A percentile compares a stretch with the other conserved stretches of the same genome.
Conservation (phyloP, 2,888 invertebrate species). For the Nomada fabriciana region DNA sequence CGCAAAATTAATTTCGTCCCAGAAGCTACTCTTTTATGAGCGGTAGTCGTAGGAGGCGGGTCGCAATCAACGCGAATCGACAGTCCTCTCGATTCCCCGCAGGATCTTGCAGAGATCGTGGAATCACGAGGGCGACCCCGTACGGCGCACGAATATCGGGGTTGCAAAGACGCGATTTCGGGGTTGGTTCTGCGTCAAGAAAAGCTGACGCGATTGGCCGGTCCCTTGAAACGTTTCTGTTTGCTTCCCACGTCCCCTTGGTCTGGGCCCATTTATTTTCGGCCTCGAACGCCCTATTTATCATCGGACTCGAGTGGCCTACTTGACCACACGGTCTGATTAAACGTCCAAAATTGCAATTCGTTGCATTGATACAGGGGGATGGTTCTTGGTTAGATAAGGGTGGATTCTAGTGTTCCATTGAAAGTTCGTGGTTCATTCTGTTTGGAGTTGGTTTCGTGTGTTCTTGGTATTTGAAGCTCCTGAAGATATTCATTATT, state of each 20-base stretch:
- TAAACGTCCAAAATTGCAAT: background rate
- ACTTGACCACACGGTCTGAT: constrained; percentile 8
- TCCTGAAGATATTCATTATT: no score
- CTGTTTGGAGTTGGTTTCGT: no score
- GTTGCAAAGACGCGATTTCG: constrained; percentile 48
- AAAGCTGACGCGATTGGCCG: constrained; percentile 3
- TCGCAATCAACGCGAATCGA: constrained; percentile 19
- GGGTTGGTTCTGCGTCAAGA: constrained; percentile 15
- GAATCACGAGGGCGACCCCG: constrained; percentile 8
- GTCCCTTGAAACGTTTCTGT: background rate
- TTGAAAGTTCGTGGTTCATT: background rate
- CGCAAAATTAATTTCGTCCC: constrained; percentile 22
- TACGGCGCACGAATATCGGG: constrained; percentile 43
- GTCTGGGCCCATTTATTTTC: constrained; percentile 28
- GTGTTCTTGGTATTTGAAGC: no score
- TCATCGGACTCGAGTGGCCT: constrained; percentile 15
- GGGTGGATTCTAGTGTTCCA: background rate
- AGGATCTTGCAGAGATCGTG: constrained; percentile 11
- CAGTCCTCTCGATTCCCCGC: constrained; percentile 18
- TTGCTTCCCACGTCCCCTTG: constrained; percentile 4
- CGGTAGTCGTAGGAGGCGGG: background rate
- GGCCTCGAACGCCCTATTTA: constrained; percentile 22
- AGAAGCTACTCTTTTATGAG: constrained; percentile 10
- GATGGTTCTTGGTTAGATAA: background rate
- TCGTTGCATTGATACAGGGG: background rate